Base-by-base conservation (phyloP, 2,888 invertebrate genomes). In the Aphodius sticticus region DNA sequence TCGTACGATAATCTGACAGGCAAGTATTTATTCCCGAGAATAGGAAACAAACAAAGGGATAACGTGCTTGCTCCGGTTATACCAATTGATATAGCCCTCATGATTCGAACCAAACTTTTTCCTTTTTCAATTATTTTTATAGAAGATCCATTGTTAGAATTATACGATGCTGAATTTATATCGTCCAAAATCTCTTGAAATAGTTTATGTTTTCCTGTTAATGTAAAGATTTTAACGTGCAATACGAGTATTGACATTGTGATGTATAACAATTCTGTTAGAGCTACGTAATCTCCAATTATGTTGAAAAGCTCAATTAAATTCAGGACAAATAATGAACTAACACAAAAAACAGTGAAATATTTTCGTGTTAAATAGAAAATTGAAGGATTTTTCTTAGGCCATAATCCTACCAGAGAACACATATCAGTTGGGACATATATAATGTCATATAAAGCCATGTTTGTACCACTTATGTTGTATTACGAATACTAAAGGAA, bases 1-100 rank as follows among this genome's bases (percentile, higher is more conserved):
- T 77, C 38, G 16, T 77, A 79, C 4, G 53, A 16, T 35, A 77
- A 74, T 6, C 72, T 72, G 26, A 79, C 69, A n/a, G 79, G 79
- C 35, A 79, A 71, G 14, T 26, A 14, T 69, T 35, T 69, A 16
- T 79, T 77, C 16, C 72, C 77, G 36, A 79, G 14, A 15, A 77
- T 69, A 6, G 79, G 79, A 36, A 69, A 74, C 12, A 77, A 12
- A 6, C 26, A 16, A 35, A 77, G 77, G 15, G 77, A 74, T 35
- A 53, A 6, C 9, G 71, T 53, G 4, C 15, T 26, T 15, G 70
- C 26, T 6, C 53, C 36, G 3, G 26, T 36, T 37, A 69, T 16
- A 35, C 36, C n/a, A 37, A 53, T 77, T 70, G 77, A 35, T 6
- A 79, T 70, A 14, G 14, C n/a, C 12, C n/a, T 77, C 26, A 74